These are phyloP conservation scores for Coptodon bakossiorum DNA, from an alignment of 2,113 vertebrate species.

Conservation along the genomic window DNA sequence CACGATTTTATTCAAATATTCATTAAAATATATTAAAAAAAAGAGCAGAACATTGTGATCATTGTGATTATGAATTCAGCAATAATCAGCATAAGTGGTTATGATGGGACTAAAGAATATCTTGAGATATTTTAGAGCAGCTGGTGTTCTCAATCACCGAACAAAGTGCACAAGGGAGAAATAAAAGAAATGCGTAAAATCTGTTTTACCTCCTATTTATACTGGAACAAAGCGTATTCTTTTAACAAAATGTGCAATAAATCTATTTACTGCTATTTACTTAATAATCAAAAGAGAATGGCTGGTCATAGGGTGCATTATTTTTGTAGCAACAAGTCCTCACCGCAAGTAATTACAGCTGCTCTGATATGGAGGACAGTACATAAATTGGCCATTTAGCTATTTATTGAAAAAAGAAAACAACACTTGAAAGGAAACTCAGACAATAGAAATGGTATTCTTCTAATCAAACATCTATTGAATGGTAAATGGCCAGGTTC, in stretches of 20 bases:
- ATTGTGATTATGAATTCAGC: background rate
- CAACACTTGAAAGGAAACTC: background rate
- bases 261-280: background rate
- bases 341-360: background rate
- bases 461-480: slow-evolving; percentile 7
- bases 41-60: background rate
- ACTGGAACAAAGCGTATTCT: background rate
- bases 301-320: background rate
- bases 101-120: background rate
- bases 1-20: background rate
- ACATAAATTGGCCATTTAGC: background rate
- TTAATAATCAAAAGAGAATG: background rate
- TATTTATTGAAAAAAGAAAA: background rate
- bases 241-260: background rate
- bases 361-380: background rate
- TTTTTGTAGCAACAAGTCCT: background rate
- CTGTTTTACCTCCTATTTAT: background rate
- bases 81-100: background rate
- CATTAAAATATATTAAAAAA: background rate
- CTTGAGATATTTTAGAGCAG: background rate
- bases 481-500: background rate
- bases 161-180: background rate
- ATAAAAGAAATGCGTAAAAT: background rate
- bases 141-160: background rate
- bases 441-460: background rate